Conservation (phyloP, 2,113 vertebrate genomes). For the Lepus timidus region DNA sequence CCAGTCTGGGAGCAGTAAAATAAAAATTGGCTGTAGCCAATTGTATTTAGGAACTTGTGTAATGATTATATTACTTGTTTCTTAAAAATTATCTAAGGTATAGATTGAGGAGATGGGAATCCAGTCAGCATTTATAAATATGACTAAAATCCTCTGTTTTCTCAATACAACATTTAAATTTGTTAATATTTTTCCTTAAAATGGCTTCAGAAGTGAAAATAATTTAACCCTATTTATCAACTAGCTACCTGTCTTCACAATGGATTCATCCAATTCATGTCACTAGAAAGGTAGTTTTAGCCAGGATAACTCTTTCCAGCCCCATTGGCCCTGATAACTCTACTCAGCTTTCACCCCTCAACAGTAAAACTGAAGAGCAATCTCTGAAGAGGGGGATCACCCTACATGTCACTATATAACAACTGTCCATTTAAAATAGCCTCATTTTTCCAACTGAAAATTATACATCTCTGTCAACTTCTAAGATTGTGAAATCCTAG, state of each 20-base stretch:
- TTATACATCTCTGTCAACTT: background rate
- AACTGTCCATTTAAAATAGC: background rate
- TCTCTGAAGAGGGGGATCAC: background rate
- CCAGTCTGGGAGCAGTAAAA: background rate
- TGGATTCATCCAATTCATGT: background rate
- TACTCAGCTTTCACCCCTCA: background rate
- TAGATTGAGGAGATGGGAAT: background rate
- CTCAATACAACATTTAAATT: background rate
- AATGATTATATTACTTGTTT: background rate
- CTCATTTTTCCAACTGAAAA: background rate
- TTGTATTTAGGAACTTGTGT: background rate
- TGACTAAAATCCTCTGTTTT: background rate
- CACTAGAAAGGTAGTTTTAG: background rate
- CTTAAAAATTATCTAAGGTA: constrained; percentile 19
- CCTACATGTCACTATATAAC: background rate
- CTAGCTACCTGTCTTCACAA: background rate
- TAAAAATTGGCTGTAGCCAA: background rate
- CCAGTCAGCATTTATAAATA: background rate
- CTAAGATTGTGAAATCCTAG: background rate
- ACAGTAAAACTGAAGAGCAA: background rate
- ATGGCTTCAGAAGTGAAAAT: background rate
- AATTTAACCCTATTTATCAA: background rate
- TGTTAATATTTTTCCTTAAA: background rate
- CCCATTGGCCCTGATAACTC: accelerated
- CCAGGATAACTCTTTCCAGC: background rate